Evolutionary conservation across 2,113 vertebrate genomes (phyloP).

Genomic region (Trachemys scripta): DNA sequence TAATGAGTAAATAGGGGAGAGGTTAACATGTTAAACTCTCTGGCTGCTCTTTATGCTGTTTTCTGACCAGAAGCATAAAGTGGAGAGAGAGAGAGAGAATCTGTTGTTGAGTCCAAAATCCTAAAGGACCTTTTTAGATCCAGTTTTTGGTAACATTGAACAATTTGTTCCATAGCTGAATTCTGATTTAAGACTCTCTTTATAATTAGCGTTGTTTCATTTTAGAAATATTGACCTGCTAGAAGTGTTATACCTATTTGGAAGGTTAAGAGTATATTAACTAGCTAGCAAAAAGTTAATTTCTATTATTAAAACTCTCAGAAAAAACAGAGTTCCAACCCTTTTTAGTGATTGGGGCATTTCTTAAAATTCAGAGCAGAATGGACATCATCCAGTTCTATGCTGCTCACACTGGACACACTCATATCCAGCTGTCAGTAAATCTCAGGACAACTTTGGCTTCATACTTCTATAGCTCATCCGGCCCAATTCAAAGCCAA

Average conservation of each 20-base stretch:
- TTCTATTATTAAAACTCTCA: background rate
- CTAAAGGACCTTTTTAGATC: background rate
- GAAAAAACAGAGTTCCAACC: background rate
- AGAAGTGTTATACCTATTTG: constrained; percentile 31
- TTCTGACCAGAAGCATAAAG: background rate
- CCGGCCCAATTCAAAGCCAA: background rate
- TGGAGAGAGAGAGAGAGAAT: background rate
- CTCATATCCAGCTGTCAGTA: background rate
- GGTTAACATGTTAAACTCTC: background rate
- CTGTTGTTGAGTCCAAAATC: background rate
- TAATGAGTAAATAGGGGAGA: background rate
- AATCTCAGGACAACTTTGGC: background rate
- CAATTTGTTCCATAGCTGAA: background rate
- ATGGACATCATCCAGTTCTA: background rate
- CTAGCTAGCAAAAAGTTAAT: constrained; percentile 21
- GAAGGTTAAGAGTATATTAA: constrained; percentile 18
- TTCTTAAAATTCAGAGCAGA: background rate
- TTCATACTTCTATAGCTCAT: background rate
- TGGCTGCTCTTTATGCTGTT: background rate
- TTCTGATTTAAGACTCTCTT: background rate
- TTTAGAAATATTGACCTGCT: constrained; percentile 39
- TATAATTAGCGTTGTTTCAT: background rate
- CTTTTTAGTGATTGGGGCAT: background rate
- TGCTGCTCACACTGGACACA: background rate
- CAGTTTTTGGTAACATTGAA: background rate